Percentiles rank a stretch among this genome's conserved stretches.
These are phyloP conservation scores for Balearica regulorum DNA, from an alignment of 2,797 vertebrate genomes.

Conservation along the genomic window DNA sequence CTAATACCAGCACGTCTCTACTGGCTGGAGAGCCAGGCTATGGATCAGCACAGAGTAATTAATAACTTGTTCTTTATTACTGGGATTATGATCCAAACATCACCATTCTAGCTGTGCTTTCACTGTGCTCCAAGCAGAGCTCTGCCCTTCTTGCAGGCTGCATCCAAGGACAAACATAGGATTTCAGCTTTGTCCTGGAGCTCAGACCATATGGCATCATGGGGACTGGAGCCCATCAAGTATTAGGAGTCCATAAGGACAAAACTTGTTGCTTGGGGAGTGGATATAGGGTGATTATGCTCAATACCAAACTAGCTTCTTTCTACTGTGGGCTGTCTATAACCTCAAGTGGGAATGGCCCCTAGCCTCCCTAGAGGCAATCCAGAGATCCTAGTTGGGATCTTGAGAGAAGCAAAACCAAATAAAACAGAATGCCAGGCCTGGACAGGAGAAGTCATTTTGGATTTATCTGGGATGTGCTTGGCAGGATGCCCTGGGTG, in stretches of 20 bases:
- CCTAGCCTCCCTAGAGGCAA: no score
- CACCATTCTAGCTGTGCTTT: background rate
- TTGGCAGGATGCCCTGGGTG: background rate
- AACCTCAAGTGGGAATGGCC: background rate
- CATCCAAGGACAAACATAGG: background rate
- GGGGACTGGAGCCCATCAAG: rapidly evolving
- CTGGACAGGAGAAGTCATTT: background rate
- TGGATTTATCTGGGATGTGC: background rate
- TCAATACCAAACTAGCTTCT: background rate
- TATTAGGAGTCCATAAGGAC: background rate
- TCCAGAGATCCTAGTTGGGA: background rate
- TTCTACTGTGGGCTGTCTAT: background rate
- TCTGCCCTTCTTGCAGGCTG: background rate
- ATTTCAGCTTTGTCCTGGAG: background rate
- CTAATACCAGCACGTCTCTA: background rate
- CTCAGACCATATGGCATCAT: background rate
- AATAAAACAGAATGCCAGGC: background rate
- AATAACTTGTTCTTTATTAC: background rate
- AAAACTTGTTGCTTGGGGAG: background rate
- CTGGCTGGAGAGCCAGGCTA: background rate
- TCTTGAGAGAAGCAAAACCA: background rate
- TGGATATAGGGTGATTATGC: background rate
- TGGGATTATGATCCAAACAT: background rate
- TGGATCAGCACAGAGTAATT: background rate
- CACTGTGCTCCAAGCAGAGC: background rate